Conservation (phyloP, 2,888 invertebrate genomes). For the Fissipunctia ypsillon region DNA sequence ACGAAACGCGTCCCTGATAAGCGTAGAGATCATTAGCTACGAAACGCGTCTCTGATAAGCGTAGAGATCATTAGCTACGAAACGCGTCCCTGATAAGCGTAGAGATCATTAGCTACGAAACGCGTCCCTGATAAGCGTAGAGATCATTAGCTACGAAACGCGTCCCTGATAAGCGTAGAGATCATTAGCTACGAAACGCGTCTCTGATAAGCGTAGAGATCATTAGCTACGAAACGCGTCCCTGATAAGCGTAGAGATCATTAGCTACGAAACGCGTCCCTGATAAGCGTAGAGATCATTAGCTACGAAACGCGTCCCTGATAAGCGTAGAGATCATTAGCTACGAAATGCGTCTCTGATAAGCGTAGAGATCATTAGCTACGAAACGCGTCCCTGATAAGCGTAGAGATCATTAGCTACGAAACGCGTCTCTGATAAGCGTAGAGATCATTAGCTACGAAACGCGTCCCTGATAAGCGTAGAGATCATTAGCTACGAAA, state of each 20-base stretch:
- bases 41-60: neutral
- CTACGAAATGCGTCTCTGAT: too few relatives aligned
- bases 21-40: neutral
- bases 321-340: neutral
- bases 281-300: neutral
- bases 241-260: neutral
- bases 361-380: neutral
- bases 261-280: neutral
- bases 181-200: neutral
- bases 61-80: neutral
- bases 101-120: neutral
- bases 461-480: neutral
- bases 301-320: neutral
- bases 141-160: neutral
- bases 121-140: neutral
- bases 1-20: neutral
- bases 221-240: neutral
- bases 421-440: neutral
- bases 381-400: neutral
- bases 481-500: neutral
- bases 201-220: neutral
- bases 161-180: neutral
- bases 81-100: neutral
- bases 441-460: neutral
- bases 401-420: neutral